phyloP scores from a whole-genome alignment of 2,113 vertebrate species.

The Chamaetylas fuelleborni region DNA sequence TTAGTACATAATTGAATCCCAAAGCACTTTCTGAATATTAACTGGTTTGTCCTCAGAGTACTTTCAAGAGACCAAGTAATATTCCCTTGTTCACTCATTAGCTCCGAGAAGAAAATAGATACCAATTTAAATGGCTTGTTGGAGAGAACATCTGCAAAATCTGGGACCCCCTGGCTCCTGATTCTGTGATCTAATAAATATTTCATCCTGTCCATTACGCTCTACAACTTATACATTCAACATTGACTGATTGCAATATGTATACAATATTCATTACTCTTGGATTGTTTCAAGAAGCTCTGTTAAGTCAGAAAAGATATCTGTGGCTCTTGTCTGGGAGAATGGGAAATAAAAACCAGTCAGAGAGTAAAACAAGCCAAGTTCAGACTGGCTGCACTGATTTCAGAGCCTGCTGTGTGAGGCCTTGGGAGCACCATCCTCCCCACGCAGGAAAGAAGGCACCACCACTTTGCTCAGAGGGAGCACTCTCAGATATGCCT shows the following conservation, averaged over 20 bases:
- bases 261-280: not conserved
- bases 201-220: constrained; percentile 9
- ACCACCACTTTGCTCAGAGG: not conserved
- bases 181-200: constrained; percentile 23
- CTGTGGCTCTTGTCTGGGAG: not conserved
- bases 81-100: constrained; percentile 34
- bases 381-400: not conserved
- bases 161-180: not conserved
- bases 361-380: not conserved
- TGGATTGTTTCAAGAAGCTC: not conserved
- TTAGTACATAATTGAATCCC: constrained; percentile 50
- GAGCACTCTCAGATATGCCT: rapidly evolving
- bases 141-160: constrained; percentile 32
- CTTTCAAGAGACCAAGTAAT: constrained; percentile 44
- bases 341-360: not conserved
- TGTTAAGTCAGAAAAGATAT: constrained; percentile 3
- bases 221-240: not conserved
- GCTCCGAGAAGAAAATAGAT: constrained; percentile 21
- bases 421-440: not conserved
- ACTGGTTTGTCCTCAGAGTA: constrained; percentile 50
- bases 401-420: not conserved
- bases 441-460: not conserved
- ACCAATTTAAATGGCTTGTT: constrained; percentile 13
- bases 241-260: not conserved
- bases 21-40: constrained; percentile 57